A percentile compares a stretch with the other conserved stretches of the same genome.
These are phyloP conservation scores for Drosophila melanosoma DNA, from an alignment of 2,888 invertebrate genomes.

Conservation along the genomic window DNA sequence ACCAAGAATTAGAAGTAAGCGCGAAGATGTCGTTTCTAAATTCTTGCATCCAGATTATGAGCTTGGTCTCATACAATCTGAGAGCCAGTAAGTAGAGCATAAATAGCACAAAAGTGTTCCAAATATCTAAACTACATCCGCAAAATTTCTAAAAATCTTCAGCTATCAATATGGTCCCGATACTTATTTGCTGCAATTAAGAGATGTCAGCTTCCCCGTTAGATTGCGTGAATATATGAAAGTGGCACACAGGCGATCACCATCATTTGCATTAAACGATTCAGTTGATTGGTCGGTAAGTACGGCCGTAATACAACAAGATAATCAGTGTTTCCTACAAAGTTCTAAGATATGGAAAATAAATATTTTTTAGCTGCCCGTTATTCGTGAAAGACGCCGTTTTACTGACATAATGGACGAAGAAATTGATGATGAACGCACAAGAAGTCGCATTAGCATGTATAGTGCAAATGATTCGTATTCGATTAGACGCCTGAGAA, in stretches of 20 bases:
- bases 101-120: background rate
- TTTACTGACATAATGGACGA: constrained; percentile 98
- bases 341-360: background rate
- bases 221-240: constrained; percentile 97
- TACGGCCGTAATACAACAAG: constrained; percentile 18
- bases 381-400: constrained; percentile 94
- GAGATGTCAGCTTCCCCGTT: constrained; percentile 97
- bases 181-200: constrained; percentile 96
- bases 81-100: constrained; percentile 91
- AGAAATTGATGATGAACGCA: constrained; percentile 95
- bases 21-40: constrained; percentile 90
- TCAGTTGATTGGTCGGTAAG: constrained; percentile 92
- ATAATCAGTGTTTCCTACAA: background rate
- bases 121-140: background rate
- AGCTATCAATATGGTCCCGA: constrained; percentile 99
- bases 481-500: constrained; percentile 91
- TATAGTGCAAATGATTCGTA: constrained; percentile 90
- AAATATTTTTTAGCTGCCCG: constrained; percentile 88
- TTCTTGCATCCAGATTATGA: constrained; percentile 94
- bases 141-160: background rate
- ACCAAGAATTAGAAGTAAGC: constrained; percentile 86
- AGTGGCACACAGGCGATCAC: constrained; percentile 92
- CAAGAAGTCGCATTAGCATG: constrained; percentile 90
- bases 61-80: constrained; percentile 91
- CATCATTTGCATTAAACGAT: constrained; percentile 90